Base-by-base conservation (phyloP, 2,888 invertebrate genomes). In the Troglohyphantes excavatus region DNA sequence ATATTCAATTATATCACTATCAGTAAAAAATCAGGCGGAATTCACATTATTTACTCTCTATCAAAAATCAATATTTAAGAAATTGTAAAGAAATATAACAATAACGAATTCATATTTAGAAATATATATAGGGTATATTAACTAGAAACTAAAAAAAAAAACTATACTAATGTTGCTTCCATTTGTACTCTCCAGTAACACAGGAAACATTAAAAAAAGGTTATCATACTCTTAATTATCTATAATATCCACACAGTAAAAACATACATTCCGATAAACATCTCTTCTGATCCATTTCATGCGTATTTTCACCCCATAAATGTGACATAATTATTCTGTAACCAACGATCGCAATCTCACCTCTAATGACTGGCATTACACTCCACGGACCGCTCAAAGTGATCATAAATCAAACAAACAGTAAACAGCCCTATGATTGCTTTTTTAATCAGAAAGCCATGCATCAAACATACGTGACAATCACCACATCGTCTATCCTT, bases 381-480 rank as follows among this genome's bases (percentile, higher is more conserved):
- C 75, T 33, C 59, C 29, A 61, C 2, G 53, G 43, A 11, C 21
- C 29, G 19, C 5, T 21, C 26, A 43, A 76, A 27, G 26, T 53
- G 19, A 13, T 43, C 17, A 81, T 81, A 81, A 81, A 81, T 81
- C 53, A 81, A 59, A 53, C 59, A n/a, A 46, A 59, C 21, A 68
- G 29, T 26, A 23, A 65, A 68, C 81, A 59, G 26, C n/a, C 26
- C 43, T 11, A 19, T 70, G 29, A 27, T 19, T 23, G 6, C 26
- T 53, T 73, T 11, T 53, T 73, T 29, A 13, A 68, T 68, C 59
- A 59, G 21, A 27, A 26, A 61, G 61, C 72, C 27, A 39, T 72
- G 33, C 53, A 53, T 75, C 84, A 75, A 84, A 73, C 43, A 39
- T 86, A 86, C 86, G 86, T 86, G 86, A 86, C 86, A 17, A 27